phyloP scores from a whole-genome alignment of 2,797 vertebrate species.

The Pangasius sanitwongsei region DNA sequence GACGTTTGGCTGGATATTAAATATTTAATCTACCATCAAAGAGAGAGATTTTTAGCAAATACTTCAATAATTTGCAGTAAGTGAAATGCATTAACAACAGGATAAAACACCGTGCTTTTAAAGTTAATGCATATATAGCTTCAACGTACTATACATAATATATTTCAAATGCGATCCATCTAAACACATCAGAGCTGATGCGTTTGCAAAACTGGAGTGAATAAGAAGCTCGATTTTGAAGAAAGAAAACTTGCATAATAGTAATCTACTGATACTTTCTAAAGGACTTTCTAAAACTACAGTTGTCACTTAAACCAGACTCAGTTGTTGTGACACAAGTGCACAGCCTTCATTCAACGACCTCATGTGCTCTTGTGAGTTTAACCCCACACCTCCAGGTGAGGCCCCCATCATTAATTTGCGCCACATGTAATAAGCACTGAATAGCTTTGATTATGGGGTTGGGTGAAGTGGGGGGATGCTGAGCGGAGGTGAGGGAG shows the following conservation, averaged over 20 bases:
- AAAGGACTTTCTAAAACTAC: not conserved
- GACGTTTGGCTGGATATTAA: not conserved
- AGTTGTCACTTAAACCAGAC: not conserved
- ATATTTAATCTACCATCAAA: conserved; percentile 3
- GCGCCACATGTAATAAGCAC: conserved; percentile 52
- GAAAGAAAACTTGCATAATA: not conserved
- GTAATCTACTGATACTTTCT: not conserved
- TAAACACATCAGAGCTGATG: not conserved
- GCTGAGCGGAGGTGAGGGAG: conserved; percentile 48
- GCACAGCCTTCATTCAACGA: conserved; percentile 24
- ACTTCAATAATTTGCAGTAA: not conserved
- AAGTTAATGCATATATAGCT: not conserved
- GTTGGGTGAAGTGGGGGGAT: conserved; percentile 49
- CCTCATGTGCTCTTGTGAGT: conserved; percentile 42
- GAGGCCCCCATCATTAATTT: conserved; percentile 57
- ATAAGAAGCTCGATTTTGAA: not conserved
- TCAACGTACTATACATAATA: not conserved
- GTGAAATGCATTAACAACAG: not conserved
- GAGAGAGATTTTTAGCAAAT: conserved; percentile 2
- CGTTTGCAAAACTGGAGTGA: not conserved
- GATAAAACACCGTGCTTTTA: not conserved
- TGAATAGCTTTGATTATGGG: conserved; percentile 53
- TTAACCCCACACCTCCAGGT: conserved; percentile 57
- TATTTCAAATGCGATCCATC: not conserved
- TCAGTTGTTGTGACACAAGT: not conserved